A percentile compares a stretch with the other conserved stretches of the same genome.
phyloP scores from a whole-genome alignment of 2,797 vertebrate species.

The Tauraco hartlaubi region DNA sequence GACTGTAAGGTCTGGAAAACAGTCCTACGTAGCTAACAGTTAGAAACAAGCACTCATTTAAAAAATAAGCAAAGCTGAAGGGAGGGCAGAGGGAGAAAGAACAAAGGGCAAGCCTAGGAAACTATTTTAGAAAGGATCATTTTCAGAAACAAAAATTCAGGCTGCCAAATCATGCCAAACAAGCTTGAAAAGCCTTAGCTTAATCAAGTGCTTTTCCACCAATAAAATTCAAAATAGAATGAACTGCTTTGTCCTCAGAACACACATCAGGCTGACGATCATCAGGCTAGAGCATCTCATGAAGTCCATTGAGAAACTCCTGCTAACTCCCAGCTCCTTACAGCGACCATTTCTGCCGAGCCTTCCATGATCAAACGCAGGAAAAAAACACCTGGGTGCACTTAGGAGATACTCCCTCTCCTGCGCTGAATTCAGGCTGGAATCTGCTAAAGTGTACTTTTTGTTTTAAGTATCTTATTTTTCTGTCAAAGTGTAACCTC shows the following conservation, averaged over 20 bases:
- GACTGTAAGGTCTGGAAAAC: neutral
- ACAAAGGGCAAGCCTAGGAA: neutral
- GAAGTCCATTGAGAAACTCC: neutral
- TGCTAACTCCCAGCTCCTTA: neutral
- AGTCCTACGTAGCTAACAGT: neutral
- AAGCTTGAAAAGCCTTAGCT: neutral
- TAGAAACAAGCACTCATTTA: neutral
- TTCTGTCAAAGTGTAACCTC: neutral
- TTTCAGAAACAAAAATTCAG: neutral
- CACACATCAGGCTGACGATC: neutral
- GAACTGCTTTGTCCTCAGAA: neutral
- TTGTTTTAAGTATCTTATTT: neutral
- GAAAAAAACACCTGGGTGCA: neutral
- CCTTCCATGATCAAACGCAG: neutral
- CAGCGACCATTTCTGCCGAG: accelerated
- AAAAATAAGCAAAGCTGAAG: neutral
- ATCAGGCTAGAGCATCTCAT: neutral
- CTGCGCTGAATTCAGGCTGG: neutral
- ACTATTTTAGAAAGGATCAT: neutral
- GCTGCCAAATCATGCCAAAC: neutral
- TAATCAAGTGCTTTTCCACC: neutral
- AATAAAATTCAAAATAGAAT: neutral
- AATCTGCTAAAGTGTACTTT: neutral
- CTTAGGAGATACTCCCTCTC: neutral
- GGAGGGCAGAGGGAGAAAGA: neutral